A percentile compares a stretch with the other conserved stretches of the same genome.
Conservation (phyloP, 2,113 vertebrate species). For the Prinia subflava region DNA sequence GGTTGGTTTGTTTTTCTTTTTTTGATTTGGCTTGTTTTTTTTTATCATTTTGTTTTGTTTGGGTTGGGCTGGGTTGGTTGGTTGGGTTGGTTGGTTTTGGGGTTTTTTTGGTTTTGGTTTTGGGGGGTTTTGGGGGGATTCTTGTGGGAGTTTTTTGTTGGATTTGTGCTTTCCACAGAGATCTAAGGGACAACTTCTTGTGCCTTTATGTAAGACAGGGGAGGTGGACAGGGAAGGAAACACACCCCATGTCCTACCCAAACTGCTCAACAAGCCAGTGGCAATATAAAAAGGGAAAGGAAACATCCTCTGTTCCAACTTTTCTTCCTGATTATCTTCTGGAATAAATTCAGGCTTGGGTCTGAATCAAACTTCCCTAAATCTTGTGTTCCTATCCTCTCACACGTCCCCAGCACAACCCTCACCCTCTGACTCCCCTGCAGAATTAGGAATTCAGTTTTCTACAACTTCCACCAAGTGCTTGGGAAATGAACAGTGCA, state of each 20-base stretch:
- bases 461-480: background rate
- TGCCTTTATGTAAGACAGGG: background rate
- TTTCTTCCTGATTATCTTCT: background rate
- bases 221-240: background rate
- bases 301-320: background rate
- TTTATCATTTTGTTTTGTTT: background rate
- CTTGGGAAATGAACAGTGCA: background rate
- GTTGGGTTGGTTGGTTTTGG: background rate
- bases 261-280: background rate
- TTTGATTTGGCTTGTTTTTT: background rate
- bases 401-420: background rate
- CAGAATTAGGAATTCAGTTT: background rate
- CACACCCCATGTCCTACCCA: background rate
- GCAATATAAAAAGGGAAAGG: background rate
- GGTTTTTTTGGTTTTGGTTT: background rate
- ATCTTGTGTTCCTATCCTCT: background rate
- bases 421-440: background rate
- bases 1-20: background rate
- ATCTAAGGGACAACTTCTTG: background rate
- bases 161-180: background rate
- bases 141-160: background rate
- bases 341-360: background rate
- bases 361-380: background rate
- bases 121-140: accelerated
- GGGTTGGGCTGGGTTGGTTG: too few relatives aligned